Percentiles rank a stretch among this genome's conserved stretches.
phyloP scores from a whole-genome alignment of 2,888 invertebrate genomes.

The Diarsia dahlii region DNA sequence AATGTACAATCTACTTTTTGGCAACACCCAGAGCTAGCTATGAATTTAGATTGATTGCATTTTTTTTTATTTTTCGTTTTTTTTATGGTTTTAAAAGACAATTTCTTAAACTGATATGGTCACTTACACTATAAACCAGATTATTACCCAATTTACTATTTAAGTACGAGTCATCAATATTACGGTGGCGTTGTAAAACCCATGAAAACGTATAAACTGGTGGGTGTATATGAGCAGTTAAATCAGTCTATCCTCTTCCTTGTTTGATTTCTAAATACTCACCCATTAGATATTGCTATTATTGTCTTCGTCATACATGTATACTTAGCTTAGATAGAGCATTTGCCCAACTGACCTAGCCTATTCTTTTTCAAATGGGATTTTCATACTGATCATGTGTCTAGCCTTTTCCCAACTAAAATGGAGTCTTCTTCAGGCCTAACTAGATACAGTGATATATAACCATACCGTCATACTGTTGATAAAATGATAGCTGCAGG shows the following conservation, averaged over 20 bases:
- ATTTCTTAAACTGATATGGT: too few species aligned
- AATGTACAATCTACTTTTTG: background rate
- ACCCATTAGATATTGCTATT: background rate
- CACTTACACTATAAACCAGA: too few species aligned
- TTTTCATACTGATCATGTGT: background rate
- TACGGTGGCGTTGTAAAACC: too few species aligned
- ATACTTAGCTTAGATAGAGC: background rate
- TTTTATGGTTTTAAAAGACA: background rate
- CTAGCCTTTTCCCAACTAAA: background rate
- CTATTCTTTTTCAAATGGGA: background rate
- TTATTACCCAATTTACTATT: too few species aligned
- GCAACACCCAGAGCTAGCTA: background rate
- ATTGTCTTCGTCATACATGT: background rate
- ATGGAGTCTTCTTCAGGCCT: background rate
- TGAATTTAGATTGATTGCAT: too few species aligned
- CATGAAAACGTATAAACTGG: too few species aligned
- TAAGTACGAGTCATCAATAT: too few species aligned
- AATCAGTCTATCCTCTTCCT: too few species aligned
- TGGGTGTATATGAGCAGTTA: too few species aligned
- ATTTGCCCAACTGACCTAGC: background rate
- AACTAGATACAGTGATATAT: background rate
- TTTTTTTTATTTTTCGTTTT: too few species aligned
- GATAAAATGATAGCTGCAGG: background rate
- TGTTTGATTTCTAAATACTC: background rate
- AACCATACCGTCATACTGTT: background rate